A percentile compares a stretch with the other conserved stretches of the same genome.
phyloP scores from a whole-genome alignment of 2,113 vertebrate genomes.

The Chunga burmeisteri region DNA sequence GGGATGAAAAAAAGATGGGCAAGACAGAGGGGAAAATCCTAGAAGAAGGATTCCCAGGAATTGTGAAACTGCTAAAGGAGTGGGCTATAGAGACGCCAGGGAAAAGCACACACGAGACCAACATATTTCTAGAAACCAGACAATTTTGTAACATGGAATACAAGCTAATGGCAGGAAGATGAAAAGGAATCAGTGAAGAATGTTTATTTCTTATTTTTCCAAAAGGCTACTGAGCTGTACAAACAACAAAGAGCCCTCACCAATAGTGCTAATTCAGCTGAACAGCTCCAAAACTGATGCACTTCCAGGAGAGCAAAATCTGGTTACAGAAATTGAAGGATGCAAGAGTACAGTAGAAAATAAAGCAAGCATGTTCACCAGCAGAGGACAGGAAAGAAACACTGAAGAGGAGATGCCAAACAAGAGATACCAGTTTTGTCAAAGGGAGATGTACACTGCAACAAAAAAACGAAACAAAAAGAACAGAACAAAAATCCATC shows the following conservation, averaged over 20 bases:
- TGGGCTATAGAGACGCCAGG: not conserved
- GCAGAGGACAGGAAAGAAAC: not conserved
- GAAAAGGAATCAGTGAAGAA: not conserved
- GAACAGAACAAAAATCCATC: not conserved
- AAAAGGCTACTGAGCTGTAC: not conserved
- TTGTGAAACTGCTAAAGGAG: not conserved
- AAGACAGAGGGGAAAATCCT: not conserved
- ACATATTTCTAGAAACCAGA: not conserved
- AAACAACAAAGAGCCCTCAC: not conserved
- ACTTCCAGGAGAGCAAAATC: not conserved
- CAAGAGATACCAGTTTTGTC: not conserved
- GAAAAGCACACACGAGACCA: not conserved
- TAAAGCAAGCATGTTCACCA: conserved; percentile 16
- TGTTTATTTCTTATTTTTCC: conserved; percentile 3
- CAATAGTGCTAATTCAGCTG: not conserved
- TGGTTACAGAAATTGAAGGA: not conserved
- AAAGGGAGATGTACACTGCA: not conserved
- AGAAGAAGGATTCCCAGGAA: not conserved
- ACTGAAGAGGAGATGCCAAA: not conserved
- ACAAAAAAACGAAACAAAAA: not conserved
- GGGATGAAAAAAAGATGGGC: not conserved
- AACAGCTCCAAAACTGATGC: not conserved
- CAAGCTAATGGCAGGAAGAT: not conserved
- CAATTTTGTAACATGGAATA: not conserved
- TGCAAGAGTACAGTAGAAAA: not conserved